phyloP scores from a whole-genome alignment of 2,113 vertebrate genomes.

The Psammodynastes pulverulentus region DNA sequence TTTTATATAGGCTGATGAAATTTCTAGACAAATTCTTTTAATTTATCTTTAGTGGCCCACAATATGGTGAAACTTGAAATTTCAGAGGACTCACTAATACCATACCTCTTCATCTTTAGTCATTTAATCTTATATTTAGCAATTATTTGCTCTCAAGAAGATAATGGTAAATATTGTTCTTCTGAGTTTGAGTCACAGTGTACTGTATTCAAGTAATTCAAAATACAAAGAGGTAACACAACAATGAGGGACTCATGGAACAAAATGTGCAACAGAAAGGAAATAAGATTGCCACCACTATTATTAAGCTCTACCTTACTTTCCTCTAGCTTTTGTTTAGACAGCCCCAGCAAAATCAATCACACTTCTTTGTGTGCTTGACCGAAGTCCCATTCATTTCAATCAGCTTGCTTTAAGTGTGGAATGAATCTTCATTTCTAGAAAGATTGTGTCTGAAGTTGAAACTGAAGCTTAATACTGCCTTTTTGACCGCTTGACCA shows the following conservation, averaged over 20 bases:
- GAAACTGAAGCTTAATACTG: neutral
- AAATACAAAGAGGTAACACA: neutral
- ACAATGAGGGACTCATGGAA: neutral
- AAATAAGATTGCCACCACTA: neutral
- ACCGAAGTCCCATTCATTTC: neutral
- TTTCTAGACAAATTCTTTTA: neutral
- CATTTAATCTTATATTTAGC: neutral
- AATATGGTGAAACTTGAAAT: neutral
- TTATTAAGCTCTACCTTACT: neutral
- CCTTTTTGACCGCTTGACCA: neutral
- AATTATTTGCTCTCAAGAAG: neutral
- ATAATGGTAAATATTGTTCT: neutral
- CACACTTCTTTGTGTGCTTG: neutral
- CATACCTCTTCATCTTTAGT: neutral
- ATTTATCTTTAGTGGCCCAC: neutral
- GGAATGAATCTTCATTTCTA: neutral
- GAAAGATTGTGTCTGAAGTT: neutral
- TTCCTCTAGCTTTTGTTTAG: neutral
- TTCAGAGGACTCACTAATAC: neutral
- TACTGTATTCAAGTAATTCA: neutral
- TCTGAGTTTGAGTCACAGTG: neutral
- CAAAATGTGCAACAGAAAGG: neutral
- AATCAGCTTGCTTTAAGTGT: neutral
- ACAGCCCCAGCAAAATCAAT: neutral
- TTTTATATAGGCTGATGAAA: neutral